phyloP scores from a whole-genome alignment of 1,140 invertebrate species.

The Aphelenchoides avenae region DNA sequence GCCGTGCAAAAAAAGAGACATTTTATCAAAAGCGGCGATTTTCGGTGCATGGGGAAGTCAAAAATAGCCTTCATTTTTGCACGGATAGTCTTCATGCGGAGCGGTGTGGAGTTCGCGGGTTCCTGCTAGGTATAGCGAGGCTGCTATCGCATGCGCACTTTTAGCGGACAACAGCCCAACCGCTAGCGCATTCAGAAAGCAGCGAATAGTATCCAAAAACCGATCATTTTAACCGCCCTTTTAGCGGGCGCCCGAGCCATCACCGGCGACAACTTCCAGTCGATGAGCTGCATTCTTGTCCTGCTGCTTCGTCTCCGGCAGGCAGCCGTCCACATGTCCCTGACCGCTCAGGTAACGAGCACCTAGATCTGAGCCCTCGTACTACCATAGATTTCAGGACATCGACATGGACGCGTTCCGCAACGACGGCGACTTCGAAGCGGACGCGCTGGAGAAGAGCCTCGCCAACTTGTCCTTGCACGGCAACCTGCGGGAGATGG shows the following conservation, averaged over 20 bases:
- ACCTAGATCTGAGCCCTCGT: conserved; percentile 8
- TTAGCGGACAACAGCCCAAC: too few species aligned
- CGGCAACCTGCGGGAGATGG: not conserved
- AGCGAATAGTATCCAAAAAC: too few species aligned
- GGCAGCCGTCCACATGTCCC: conserved; percentile 45
- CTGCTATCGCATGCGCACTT: too few species aligned
- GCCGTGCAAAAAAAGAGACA: too few species aligned
- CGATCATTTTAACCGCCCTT: conserved; percentile 14
- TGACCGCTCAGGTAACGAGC: conserved; percentile 38
- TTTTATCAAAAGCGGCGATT: too few species aligned
- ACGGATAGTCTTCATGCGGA: too few species aligned
- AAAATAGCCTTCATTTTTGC: too few species aligned
- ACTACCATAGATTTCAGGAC: conserved; percentile 36
- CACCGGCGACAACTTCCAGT: conserved; percentile 42
- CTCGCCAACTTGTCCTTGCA: conserved; percentile 28
- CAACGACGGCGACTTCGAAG: conserved; percentile 17
- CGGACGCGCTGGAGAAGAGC: conserved; percentile 12
- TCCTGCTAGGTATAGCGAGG: too few species aligned
- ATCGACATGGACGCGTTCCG: conserved; percentile 52
- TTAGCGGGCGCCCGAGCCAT: conserved; percentile 30
- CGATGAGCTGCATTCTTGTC: conserved; percentile 39
- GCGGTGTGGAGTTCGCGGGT: too few species aligned
- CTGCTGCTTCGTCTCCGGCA: conserved; percentile 49
- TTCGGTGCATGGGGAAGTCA: too few species aligned
- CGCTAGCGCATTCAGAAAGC: too few species aligned